Base-by-base conservation (phyloP, 2,113 vertebrate species). In the Cacatua alba region DNA sequence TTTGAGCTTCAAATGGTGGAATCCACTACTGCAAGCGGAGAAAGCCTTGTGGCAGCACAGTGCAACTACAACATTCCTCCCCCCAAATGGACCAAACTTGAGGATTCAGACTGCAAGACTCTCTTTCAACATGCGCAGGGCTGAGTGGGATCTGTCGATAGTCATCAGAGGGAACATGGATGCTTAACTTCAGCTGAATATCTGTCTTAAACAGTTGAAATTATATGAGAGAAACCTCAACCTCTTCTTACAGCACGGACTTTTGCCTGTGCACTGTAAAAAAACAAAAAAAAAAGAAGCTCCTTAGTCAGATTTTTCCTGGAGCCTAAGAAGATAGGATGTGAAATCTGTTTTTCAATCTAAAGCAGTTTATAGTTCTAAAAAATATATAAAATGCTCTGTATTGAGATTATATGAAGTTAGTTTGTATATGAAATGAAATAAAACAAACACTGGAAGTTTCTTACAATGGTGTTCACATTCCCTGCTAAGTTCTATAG, bases 401-500 rank as follows among this genome's bases (percentile, higher is more conserved):
- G 6, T 35, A 60, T 83, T 62, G 72, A 78, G 64, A 81, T 63
- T 71, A 77, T 71, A 46, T 67, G 21, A 88, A 83, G 46, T 90
- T 88, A 70, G 76, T 90, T 94, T 93, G 78, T 67, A 72, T 77
- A 76, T 81, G 43, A 94, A 96, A 94, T 17, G 7, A 93, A 94
- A 81, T 63, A 94, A 97, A 95, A 91, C 70, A 94, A 95, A 92
- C 67, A 90, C 6, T 94, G 88, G 14, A 80, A 74, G 51, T 74
- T 95, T 93, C 88, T 90, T 94, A 88, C 90, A 88, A 48, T 88
- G 62, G 33, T 71, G 33, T 80, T 95, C 94, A 88, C 80, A 84
- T 93, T 96, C 64, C 64, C 55, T 70, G 62, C 43, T 90, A 94
- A 86, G 44, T 94, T 93, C 90, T 93, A 67, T 39, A 88, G 94